phyloP scores from a whole-genome alignment of 1,140 invertebrate genomes.

The Drosophila punjabiensis region DNA sequence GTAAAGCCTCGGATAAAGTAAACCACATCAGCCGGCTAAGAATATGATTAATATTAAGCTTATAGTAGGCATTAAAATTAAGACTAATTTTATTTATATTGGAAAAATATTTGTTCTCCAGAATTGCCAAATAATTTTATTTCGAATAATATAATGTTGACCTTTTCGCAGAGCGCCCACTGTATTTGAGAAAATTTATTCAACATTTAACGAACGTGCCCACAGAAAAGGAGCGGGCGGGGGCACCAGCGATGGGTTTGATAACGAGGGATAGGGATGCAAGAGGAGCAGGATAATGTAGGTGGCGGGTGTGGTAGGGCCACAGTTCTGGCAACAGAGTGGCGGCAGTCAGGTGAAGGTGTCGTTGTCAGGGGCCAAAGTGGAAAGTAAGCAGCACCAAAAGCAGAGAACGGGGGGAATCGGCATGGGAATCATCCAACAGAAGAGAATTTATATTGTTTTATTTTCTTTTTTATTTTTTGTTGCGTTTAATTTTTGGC shows the following conservation, averaged over 20 bases:
- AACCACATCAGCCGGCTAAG: not conserved
- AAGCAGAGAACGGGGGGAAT: conserved; percentile 2
- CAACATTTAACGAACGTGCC: conserved; percentile 78
- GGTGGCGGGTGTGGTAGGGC: conserved; percentile 5
- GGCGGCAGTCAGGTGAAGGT: conserved; percentile 62
- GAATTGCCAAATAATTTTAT: too few species aligned
- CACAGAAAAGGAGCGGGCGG: conserved; percentile 25
- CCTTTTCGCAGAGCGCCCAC: not conserved
- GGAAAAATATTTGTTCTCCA: too few species aligned
- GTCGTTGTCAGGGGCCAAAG: conserved; percentile 70
- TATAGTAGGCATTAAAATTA: too few species aligned
- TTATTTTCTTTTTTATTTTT: conserved; percentile 57
- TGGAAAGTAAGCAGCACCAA: conserved; percentile 38
- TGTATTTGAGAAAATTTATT: conserved; percentile 76
- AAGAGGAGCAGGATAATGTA: conserved; percentile 29
- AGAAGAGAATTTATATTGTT: conserved; percentile 70
- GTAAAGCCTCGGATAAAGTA: not conserved
- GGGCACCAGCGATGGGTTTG: conserved; percentile 15
- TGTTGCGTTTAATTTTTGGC: conserved; percentile 51
- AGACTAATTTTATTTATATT: too few species aligned
- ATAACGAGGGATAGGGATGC: conserved; percentile 16
- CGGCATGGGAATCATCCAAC: conserved; percentile 19
- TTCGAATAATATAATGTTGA: too few species aligned
- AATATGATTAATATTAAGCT: too few species aligned
- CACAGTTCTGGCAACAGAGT: conserved; percentile 4